Percentiles rank a stretch among this genome's conserved stretches.
These are phyloP conservation scores for Lysandra coridon DNA, from an alignment of 2,888 invertebrate genomes.

Conservation along the genomic window DNA sequence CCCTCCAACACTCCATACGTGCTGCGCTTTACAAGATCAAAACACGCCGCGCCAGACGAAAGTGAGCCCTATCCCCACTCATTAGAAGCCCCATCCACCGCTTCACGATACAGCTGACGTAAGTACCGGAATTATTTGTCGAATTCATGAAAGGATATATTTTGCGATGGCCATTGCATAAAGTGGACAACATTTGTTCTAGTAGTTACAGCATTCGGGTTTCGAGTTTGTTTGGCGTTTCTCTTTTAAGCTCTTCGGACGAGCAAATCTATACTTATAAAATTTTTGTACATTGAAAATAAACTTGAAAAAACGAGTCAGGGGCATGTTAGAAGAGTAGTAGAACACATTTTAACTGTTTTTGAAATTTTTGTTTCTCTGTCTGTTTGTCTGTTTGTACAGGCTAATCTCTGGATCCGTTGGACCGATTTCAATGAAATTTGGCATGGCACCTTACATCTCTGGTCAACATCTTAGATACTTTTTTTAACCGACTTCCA, in stretches of 20 bases:
- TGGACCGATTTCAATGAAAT: no score
- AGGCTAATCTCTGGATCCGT: no score
- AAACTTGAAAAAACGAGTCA: no score
- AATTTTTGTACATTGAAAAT: no score
- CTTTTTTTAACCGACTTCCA: no score
- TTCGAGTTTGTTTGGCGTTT: constrained; percentile 39
- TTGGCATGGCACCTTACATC: no score
- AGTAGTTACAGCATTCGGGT: constrained; percentile 40
- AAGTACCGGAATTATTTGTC: constrained; percentile 47
- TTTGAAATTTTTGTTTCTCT: no score
- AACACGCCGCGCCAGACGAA: constrained; percentile 32
- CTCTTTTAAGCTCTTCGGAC: constrained; percentile 26
- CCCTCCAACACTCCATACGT: constrained; percentile 41
- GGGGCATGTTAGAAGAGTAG: no score
- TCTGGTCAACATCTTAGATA: no score
- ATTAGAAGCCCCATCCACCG: constrained; percentile 28
- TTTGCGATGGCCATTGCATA: constrained; percentile 44
- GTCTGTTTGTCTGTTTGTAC: no score
- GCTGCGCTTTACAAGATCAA: constrained; percentile 38
- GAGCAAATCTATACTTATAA: no score
- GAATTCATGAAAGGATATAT: constrained; percentile 48
- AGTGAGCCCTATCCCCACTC: constrained; percentile 33
- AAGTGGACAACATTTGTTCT: constrained; percentile 47
- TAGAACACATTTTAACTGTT: no score
- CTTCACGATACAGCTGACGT: constrained; percentile 33